Evolutionary conservation across 23 tunicate species (phyloP), one percentile per base, ranked within the genome.

Genomic region (Styela clava): DNA sequence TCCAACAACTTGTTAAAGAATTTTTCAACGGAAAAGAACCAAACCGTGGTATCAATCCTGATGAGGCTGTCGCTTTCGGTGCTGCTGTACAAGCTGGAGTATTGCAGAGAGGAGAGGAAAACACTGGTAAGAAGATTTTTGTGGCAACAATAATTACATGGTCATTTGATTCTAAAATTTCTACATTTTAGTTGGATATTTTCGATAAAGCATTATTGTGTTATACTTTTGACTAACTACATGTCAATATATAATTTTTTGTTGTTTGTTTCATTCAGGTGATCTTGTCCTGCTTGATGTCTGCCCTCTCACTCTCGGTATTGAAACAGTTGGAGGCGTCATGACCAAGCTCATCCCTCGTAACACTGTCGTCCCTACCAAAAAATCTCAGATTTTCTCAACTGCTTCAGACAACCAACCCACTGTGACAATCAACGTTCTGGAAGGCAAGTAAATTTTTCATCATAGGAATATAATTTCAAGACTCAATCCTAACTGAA

Each of bases 61-160:
- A 95, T 76, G 99, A 95, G 72, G 99, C 99, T 76, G 96, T 95
- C 32, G 99, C 99, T 82, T 90, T 69, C 34, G 99, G 99, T 24
- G 98, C 98, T 20, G 98, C 98, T n/a, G 98, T 89, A 21, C 98
- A 94, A 84, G 99, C 96, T 74, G 99, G 96, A 0, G 96, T 95
- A 1, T 44, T 44, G n/a, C n/a, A n/a, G 18, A 88, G 95, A 19
- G 99, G 99, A 56, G 99, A 95, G 76, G 79, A 87, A 21, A 89
- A 87, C 63, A 86, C 96, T 34, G 99, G 93, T 91, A 69, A 51
- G 78, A n/a, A n/a, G n/a, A n/a, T n/a, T n/a, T n/a, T n/a, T n/a
- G n/a, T n/a, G n/a, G n/a, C n/a, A n/a, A n/a, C n/a, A n/a, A n/a
- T n/a, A n/a, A n/a, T n/a, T n/a, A n/a, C n/a, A n/a, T n/a, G n/a